phyloP scores from a whole-genome alignment of 2,888 invertebrate species.

The Platynereis dumerilii region DNA sequence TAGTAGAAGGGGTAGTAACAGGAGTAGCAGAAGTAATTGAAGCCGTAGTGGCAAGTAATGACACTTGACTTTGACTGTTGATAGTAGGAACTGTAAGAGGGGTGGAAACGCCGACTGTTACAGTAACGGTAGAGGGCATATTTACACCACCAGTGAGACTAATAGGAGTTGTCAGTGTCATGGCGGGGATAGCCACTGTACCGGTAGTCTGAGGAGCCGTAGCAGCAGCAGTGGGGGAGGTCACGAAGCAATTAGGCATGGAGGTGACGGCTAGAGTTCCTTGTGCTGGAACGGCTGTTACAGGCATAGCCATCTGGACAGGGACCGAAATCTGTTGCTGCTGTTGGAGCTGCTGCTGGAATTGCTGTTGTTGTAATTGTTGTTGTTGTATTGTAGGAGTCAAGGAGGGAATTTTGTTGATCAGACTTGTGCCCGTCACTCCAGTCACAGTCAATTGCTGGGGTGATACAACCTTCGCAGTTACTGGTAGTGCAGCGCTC shows the following conservation, averaged over 20 bases:
- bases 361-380: background rate
- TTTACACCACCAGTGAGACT: background rate
- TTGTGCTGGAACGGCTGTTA: conserved; percentile 17
- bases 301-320: conserved; percentile 6
- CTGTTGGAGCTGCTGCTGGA: background rate
- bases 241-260: too few relatives aligned
- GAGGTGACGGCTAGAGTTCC: conserved; percentile 2
- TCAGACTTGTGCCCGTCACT: background rate
- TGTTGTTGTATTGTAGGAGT: background rate
- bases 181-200: background rate
- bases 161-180: background rate
- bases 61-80: background rate
- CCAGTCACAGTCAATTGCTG: conserved; percentile 7
- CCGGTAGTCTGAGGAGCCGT: background rate
- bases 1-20: background rate
- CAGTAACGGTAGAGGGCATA: background rate
- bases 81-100: too few relatives aligned
- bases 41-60: too few relatives aligned
- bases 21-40: background rate
- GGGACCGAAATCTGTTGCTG: conserved; percentile 2
- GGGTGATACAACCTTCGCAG: conserved; percentile 7
- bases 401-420: background rate
- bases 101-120: too few relatives aligned
- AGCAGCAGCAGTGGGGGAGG: background rate
- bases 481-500: conserved; percentile 6